phyloP scores from a whole-genome alignment of 2,888 invertebrate species.

The Lamellibrachia satsuma region DNA sequence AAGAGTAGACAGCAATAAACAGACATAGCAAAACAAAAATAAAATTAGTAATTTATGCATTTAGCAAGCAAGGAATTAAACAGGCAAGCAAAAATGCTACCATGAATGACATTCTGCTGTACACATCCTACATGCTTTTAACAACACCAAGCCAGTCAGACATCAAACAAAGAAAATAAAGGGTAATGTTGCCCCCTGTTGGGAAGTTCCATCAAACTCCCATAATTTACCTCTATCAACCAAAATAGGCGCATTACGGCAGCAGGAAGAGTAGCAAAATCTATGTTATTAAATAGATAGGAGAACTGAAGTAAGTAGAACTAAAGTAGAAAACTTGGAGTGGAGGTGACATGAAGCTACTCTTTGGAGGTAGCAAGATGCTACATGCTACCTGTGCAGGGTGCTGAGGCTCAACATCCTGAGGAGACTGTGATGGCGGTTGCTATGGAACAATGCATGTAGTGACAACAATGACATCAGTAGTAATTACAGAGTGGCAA shows the following conservation, averaged over 20 bases:
- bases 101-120: neutral
- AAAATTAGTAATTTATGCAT: neutral
- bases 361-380: neutral
- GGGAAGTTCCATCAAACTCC: neutral
- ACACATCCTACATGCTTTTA: neutral
- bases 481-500: neutral
- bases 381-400: neutral
- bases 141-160: neutral
- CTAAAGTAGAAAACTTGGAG: neutral
- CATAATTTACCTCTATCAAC: neutral
- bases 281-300: neutral
- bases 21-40: neutral
- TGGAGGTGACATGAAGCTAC: neutral
- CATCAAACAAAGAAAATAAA: neutral
- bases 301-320: neutral
- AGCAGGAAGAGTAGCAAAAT: neutral
- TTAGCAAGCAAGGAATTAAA: neutral
- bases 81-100: neutral
- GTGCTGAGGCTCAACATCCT: neutral
- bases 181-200: neutral
- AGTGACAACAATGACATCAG: constrained; percentile 8
- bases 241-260: neutral
- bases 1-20: neutral
- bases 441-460: constrained; percentile 17
- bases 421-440: neutral